Evolutionary conservation across 1,140 invertebrate species (phyloP).

Genomic region (Drosophila neocordata): DNA sequence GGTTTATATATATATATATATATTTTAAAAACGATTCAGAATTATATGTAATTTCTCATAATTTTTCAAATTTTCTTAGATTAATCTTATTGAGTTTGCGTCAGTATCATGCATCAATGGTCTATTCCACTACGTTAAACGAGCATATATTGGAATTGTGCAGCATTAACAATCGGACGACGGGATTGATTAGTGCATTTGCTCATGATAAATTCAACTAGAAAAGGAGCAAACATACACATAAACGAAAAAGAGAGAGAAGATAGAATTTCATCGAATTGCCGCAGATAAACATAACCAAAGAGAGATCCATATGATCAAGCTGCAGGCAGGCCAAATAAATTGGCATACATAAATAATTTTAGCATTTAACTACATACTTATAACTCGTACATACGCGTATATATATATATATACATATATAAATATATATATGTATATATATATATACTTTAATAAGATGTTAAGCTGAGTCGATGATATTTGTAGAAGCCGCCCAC

Average conservation of each 20-base stretch:
- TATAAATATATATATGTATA: slow-evolving; percentile 3
- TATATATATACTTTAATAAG: slow-evolving; percentile 11
- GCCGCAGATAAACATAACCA: slow-evolving; percentile 3
- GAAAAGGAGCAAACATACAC: neutral
- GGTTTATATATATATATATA: no score
- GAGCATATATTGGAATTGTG: slow-evolving; percentile 77
- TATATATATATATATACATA: neutral
- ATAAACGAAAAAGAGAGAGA: neutral
- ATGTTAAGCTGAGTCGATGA: slow-evolving; percentile 12
- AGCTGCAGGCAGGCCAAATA: slow-evolving; percentile 12
- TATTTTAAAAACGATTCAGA: no score
- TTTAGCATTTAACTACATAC: neutral
- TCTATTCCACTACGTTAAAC: slow-evolving; percentile 42
- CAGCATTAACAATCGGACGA: slow-evolving; percentile 63
- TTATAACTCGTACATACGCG: neutral
- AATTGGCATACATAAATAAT: slow-evolving; percentile 7
- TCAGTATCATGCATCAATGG: slow-evolving; percentile 58
- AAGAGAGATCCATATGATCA: slow-evolving; percentile 4
- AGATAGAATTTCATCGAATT: neutral
- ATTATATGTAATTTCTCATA: no score
- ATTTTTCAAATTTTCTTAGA: slow-evolving; percentile 25
- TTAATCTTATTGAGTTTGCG: slow-evolving; percentile 68
- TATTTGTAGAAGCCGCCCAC: neutral
- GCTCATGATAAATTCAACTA: slow-evolving; percentile 60
- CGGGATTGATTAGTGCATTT: slow-evolving; percentile 68